Evolutionary conservation across 1,140 invertebrate species (phyloP).

Genomic region (Macrocentrus cingulum): DNA sequence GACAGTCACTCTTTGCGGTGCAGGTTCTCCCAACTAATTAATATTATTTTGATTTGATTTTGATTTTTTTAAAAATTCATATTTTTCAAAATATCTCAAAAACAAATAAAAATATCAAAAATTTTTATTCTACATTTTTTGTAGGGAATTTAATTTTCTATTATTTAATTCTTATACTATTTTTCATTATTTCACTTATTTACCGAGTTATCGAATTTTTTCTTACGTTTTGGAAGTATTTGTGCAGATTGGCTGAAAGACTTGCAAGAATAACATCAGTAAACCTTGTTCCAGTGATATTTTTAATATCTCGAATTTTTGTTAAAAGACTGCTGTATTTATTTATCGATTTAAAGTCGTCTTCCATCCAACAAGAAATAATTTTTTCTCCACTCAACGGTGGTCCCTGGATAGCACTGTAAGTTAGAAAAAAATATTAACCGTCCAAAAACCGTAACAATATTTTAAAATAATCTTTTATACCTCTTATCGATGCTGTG

Average conservation of each 20-base stretch:
- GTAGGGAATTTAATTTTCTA: too few relatives aligned
- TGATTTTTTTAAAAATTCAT: too few relatives aligned
- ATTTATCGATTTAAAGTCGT: constrained; percentile 27
- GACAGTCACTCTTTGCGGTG: constrained; percentile 38
- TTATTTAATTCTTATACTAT: too few relatives aligned
- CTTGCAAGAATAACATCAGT: constrained; percentile 45
- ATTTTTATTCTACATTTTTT: too few relatives aligned
- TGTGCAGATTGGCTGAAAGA: constrained; percentile 42
- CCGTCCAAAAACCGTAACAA: not conserved
- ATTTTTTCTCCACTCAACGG: constrained; percentile 40
- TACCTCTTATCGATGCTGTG: constrained; percentile 38
- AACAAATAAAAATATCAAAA: too few relatives aligned
- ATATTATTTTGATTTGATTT: too few relatives aligned
- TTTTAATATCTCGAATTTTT: constrained; percentile 42
- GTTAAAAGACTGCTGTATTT: constrained; percentile 27
- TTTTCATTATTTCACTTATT: too few relatives aligned
- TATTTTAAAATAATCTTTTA: not conserved
- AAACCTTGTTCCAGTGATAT: constrained; percentile 37
- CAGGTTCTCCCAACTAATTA: constrained; percentile 31
- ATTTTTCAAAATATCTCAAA: too few relatives aligned
- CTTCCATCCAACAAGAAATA: constrained; percentile 39
- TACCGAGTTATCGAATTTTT: too few relatives aligned
- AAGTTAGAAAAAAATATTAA: constrained; percentile 11
- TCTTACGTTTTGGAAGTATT: constrained; percentile 40
- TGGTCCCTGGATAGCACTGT: constrained; percentile 40